Evolutionary conservation across 64 coral and sea anemone genomes (phyloP).

Genomic region (Pocillopora damicornis): DNA sequence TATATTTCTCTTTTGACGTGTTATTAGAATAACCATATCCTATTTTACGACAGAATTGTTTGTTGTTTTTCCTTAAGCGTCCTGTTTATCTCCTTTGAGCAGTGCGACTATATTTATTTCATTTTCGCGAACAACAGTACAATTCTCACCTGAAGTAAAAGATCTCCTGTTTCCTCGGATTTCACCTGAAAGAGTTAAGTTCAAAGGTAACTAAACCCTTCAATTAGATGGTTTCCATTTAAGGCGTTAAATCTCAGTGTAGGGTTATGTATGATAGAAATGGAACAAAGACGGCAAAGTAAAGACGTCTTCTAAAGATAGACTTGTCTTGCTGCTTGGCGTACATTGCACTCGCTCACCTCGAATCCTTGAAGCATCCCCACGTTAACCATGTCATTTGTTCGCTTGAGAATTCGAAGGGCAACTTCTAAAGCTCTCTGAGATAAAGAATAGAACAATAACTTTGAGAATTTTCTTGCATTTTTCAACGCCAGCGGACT

Average conservation of each 20-base stretch:
- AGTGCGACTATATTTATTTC: no score
- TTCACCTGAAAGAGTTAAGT: constrained; percentile 29
- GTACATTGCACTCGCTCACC: neutral
- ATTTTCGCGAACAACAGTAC: neutral
- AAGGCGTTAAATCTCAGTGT: neutral
- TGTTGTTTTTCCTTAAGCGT: no score
- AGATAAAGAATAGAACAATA: neutral
- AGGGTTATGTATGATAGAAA: no score
- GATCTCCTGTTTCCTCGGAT: constrained; percentile 53
- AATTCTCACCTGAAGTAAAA: constrained; percentile 42
- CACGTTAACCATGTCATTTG: constrained; percentile 87
- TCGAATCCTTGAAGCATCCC: constrained; percentile 81
- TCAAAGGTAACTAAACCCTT: neutral
- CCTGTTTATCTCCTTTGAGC: no score
- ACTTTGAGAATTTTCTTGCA: neutral
- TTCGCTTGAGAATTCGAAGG: constrained; percentile 81
- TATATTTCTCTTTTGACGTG: no score
- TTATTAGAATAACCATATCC: no score
- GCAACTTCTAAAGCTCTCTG: constrained; percentile 79
- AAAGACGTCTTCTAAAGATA: no score
- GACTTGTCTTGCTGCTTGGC: no score
- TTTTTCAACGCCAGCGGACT: no score
- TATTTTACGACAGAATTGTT: no score
- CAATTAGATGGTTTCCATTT: neutral
- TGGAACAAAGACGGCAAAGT: no score